Evolutionary conservation across 2,888 invertebrate genomes (phyloP), one percentile per base, ranked within the genome.

Genomic region (Tuberolachnus salignus): DNA sequence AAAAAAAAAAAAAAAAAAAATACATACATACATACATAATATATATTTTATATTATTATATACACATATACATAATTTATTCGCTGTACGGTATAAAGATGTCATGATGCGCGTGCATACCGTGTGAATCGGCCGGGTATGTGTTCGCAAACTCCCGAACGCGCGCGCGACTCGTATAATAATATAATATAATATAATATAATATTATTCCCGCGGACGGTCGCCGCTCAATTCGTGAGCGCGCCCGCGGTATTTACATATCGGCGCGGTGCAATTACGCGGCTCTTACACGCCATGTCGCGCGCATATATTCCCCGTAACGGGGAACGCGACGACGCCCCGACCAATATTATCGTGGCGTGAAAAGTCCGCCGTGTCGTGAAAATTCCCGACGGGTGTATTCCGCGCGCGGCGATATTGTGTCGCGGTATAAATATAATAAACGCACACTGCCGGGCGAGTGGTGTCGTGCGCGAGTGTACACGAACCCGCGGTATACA

Each of bases 261-360:
- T 72, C 72, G 26, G 26, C 34, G 34, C 34, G 34, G n/a, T 14
- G 72, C 72, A 61, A 72, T 72, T 72, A 72, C 72, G 49, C 72
- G 70, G n/a, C n/a, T n/a, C n/a, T 44, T 61, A 11, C 61, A 34
- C 61, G 46, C 34, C 72, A n/a, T 53, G 14, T 1, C 0, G 3
- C 64, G 1, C 46, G 1, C 44, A n/a, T n/a, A n/a, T n/a, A n/a
- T n/a, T n/a, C n/a, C n/a, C n/a, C n/a, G n/a, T n/a, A n/a, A n/a
- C n/a, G n/a, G n/a, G n/a, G 34, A 4, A 6, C 34, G 34, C 34
- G 34, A 6, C 34, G 34, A 6, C 8, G 21, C 64, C 46, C 9
- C 16, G 44, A 49, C 23, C n/a, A n/a, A n/a, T n/a, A n/a, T n/a
- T n/a, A n/a, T n/a, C n/a, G n/a, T n/a, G n/a, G n/a, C n/a, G n/a